phyloP scores from a whole-genome alignment of 2,888 invertebrate species.

The Ecliptopera silaceata region DNA sequence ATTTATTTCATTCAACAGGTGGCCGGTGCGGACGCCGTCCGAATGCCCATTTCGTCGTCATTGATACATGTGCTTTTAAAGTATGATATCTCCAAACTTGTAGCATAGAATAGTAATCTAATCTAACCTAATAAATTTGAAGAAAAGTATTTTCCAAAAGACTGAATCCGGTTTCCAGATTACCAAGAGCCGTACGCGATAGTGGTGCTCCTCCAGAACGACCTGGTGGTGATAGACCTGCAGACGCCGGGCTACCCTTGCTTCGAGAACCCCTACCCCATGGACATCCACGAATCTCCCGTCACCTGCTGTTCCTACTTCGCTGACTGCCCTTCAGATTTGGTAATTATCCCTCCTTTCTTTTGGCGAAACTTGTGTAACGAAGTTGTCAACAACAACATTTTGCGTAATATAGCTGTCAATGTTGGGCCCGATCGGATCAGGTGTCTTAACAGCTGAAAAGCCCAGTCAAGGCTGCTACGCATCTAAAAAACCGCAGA shows the following conservation, averaged over 20 bases:
- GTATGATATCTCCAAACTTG: no score
- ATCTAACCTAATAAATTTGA: no score
- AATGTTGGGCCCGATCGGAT: no score
- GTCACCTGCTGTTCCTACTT: conserved; percentile 98
- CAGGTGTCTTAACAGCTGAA: no score
- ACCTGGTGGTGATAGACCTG: conserved; percentile 98
- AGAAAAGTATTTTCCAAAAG: no score
- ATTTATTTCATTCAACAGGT: background rate
- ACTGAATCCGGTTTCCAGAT: conserved; percentile 83
- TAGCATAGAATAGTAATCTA: no score
- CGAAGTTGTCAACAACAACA: no score
- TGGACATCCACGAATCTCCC: conserved; percentile 99
- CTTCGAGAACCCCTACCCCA: conserved; percentile 99
- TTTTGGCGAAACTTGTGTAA: no score
- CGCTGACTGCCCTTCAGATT: conserved; percentile 98
- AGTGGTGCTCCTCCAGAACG: conserved; percentile 98
- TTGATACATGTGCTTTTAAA: background rate
- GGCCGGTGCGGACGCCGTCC: background rate
- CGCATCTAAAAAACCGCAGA: no score
- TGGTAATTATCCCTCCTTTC: conserved; percentile 83
- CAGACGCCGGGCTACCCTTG: conserved; percentile 98
- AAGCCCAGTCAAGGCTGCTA: no score
- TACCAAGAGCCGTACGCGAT: conserved; percentile 99
- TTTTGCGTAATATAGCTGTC: no score
- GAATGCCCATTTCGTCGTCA: background rate